These are phyloP conservation scores for Cataglyphis hispanica DNA, from an alignment of 1,140 invertebrate species.

Conservation along the genomic window DNA sequence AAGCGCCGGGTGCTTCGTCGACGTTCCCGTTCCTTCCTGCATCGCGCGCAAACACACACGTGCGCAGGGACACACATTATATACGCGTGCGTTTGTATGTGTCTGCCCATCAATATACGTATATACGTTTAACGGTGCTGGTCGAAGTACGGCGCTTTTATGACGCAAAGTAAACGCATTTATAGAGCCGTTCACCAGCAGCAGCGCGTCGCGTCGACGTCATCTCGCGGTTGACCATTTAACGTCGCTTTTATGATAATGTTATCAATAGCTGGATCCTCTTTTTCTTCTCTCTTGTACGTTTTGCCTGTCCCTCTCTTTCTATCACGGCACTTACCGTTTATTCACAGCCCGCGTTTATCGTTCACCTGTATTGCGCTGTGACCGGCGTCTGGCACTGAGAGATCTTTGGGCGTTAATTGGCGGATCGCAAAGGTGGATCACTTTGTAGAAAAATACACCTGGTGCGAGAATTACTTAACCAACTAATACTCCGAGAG, in stretches of 20 bases:
- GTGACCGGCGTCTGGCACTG: neutral
- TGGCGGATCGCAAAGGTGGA: constrained; percentile 16
- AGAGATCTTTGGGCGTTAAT: constrained; percentile 51
- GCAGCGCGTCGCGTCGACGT: constrained; percentile 73
- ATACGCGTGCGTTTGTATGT: neutral
- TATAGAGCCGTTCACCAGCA: constrained; percentile 83
- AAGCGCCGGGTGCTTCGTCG: constrained; percentile 81
- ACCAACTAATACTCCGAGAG: neutral
- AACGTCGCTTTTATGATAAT: constrained; percentile 86
- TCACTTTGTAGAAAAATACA: constrained; percentile 18
- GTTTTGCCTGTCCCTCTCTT: neutral
- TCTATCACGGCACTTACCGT: constrained; percentile 2
- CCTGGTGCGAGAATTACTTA: neutral
- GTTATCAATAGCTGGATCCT: constrained; percentile 82
- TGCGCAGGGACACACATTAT: constrained; percentile 14
- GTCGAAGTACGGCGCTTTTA: constrained; percentile 83
- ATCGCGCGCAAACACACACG: constrained; percentile 58
- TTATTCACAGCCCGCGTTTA: constrained; percentile 67
- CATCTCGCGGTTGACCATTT: constrained; percentile 80
- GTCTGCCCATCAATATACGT: constrained; percentile 21
- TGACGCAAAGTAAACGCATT: constrained; percentile 86
- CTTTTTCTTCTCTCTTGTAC: constrained; percentile 26
- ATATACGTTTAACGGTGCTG: constrained; percentile 78
- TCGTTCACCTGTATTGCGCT: constrained; percentile 66
- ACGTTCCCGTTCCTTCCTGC: constrained; percentile 71